Base-by-base conservation (phyloP, 1,140 invertebrate genomes). In the Formica selysi region DNA sequence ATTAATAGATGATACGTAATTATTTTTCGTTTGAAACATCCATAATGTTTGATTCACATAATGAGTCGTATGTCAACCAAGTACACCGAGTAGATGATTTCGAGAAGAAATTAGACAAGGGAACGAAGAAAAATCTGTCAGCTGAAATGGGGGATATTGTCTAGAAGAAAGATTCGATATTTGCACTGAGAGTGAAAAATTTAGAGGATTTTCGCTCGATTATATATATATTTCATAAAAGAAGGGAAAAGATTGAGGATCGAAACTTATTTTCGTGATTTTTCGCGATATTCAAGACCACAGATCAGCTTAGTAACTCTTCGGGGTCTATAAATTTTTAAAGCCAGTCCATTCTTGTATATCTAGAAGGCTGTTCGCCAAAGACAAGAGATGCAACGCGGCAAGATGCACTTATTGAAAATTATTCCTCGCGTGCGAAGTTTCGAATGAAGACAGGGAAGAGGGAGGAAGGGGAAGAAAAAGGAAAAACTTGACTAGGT, bases 401-500 rank as follows among this genome's bases (percentile, higher is more conserved):
- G 32, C 62, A 4, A 51, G 48, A 19, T 51, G 73, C 64, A 90
- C 61, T 90, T 90, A 90, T 90, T 90, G 89, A 88, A 90, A 90
- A 90, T 90, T 90, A 90, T 80, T 87, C 74, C 88, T 90, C 89
- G 89, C 89, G 88, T 90, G 89, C 73, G n/a, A 74, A 36, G 41
- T 54, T 62, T 54, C 51, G 22, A 44, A 48, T 80, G 6, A 65
- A 36, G 32, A 19, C 8, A 29, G 19, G 13, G 38, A n/a, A 29
- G 38, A 65, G 19, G 57, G 38, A 57, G 36, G 51, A 36, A 16
- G 57, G 41, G 51, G 48, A 59, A 36, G 32, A 41, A 68, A 79
- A 79, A 85, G 61, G 44, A 79, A 76, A 78, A 78, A 78, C 3
- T 29, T 8, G 48, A 67, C 62, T 73, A 64, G 59, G 22, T 59